phyloP scores from a whole-genome alignment of 2,113 vertebrate genomes.

The Aspiorhynchus laticeps region DNA sequence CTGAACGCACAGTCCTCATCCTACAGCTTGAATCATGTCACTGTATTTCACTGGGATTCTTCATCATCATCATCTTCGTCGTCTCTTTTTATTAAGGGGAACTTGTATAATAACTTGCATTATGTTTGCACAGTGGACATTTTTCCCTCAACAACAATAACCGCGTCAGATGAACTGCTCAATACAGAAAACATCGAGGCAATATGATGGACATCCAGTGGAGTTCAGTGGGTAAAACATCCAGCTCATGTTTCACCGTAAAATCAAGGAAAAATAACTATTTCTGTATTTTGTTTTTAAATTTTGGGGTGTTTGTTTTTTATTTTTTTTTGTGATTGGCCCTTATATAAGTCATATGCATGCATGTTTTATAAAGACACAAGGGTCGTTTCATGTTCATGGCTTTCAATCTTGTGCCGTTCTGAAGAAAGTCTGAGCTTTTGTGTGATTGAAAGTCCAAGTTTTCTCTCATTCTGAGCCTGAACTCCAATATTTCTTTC shows the following conservation, averaged over 20 bases:
- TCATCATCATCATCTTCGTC: no score
- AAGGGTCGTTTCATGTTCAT: conserved; percentile 48
- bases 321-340: neutral
- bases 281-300: neutral
- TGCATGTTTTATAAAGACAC: conserved; percentile 74
- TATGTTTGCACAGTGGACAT: conserved; percentile 33
- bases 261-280: conserved; percentile 2
- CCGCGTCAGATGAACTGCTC: neutral
- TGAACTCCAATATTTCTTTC: conserved; percentile 15
- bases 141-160: neutral
- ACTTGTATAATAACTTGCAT: conserved; percentile 46
- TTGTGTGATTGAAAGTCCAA: neutral
- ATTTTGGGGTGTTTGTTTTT: neutral
- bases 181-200: conserved; percentile 54
- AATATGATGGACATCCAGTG: conserved; percentile 70
- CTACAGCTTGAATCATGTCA: neutral
- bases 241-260: conserved; percentile 61
- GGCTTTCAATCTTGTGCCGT: conserved; percentile 22
- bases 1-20: neutral
- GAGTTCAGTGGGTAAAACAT: no score
- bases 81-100: neutral
- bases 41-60: neutral
- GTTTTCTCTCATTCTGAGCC: conserved; percentile 9
- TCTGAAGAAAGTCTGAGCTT: neutral
- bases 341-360: conserved; percentile 71